These are phyloP conservation scores for Brienomyrus brachyistius DNA, from an alignment of 2,113 vertebrate genomes.

Conservation along the genomic window DNA sequence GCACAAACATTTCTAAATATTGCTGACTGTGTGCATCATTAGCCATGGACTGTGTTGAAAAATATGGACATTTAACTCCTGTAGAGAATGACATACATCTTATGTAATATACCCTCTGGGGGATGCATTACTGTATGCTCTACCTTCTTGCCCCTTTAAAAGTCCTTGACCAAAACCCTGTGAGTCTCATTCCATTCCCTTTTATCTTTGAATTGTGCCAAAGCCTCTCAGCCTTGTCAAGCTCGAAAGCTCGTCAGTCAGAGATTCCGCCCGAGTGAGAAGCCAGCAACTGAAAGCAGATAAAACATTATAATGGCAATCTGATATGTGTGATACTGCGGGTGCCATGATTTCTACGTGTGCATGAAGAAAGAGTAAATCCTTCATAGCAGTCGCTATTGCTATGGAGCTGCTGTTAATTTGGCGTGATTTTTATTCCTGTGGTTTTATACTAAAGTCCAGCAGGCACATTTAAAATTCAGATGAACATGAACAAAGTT, in stretches of 20 bases:
- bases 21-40: background rate
- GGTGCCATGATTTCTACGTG: background rate
- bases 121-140: background rate
- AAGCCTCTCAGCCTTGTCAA: background rate
- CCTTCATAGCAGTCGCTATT: background rate
- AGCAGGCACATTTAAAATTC: background rate
- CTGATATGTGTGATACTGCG: background rate
- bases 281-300: background rate
- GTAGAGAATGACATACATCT: background rate
- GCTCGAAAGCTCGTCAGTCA: background rate
- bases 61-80: background rate
- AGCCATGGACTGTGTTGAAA: background rate
- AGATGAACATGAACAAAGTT: background rate
- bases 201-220: background rate
- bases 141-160: background rate
- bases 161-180: background rate
- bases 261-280: background rate
- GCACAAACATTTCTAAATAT: background rate
- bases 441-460: background rate
- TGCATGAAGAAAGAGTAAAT: background rate
- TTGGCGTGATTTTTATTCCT: background rate
- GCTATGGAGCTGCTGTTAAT: background rate
- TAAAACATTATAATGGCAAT: background rate
- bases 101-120: background rate
- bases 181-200: background rate